Percentiles rank a stretch among this genome's conserved stretches.
phyloP scores from a whole-genome alignment of 2,888 invertebrate species.

The Clusia tigrina region DNA sequence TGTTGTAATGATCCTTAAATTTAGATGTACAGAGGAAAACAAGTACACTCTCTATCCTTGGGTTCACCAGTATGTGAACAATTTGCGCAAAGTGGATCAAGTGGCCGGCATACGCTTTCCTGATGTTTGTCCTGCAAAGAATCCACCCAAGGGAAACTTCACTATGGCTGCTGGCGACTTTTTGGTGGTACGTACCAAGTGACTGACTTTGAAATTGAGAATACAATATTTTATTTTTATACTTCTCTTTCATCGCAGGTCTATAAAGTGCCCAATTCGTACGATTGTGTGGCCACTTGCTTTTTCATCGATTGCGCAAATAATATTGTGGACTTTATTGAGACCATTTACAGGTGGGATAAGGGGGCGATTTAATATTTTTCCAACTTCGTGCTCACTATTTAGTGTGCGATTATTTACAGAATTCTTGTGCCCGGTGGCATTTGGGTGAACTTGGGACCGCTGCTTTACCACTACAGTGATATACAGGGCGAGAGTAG shows the following conservation, averaged over 20 bases:
- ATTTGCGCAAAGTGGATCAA: slow-evolving; percentile 83
- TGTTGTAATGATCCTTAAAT: too few species aligned
- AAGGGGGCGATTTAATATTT: slow-evolving; percentile 7
- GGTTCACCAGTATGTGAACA: slow-evolving; percentile 95
- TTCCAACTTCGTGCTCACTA: not conserved
- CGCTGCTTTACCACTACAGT: slow-evolving; percentile 90
- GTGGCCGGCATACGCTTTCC: slow-evolving; percentile 82
- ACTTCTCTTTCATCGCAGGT: slow-evolving; percentile 39
- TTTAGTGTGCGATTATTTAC: slow-evolving; percentile 24
- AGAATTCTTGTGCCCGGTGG: slow-evolving; percentile 88
- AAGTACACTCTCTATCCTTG: slow-evolving; percentile 88
- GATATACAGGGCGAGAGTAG: slow-evolving; percentile 87
- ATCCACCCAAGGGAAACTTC: slow-evolving; percentile 72
- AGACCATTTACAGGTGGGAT: slow-evolving; percentile 85
- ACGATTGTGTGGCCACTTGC: slow-evolving; percentile 94
- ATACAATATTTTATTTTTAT: not conserved
- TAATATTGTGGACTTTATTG: slow-evolving; percentile 93
- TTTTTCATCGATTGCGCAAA: slow-evolving; percentile 99
- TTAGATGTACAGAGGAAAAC: slow-evolving; percentile 68
- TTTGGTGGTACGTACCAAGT: slow-evolving; percentile 87
- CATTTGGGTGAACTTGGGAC: slow-evolving; percentile 89
- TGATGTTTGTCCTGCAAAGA: slow-evolving; percentile 81
- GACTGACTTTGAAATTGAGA: slow-evolving; percentile 34
- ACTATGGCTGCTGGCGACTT: slow-evolving; percentile 98
- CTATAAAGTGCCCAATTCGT: slow-evolving; percentile 50